Percentiles rank a stretch among this genome's conserved stretches.
Conservation (phyloP, 2,113 vertebrate species). For the Martes martes region DNA sequence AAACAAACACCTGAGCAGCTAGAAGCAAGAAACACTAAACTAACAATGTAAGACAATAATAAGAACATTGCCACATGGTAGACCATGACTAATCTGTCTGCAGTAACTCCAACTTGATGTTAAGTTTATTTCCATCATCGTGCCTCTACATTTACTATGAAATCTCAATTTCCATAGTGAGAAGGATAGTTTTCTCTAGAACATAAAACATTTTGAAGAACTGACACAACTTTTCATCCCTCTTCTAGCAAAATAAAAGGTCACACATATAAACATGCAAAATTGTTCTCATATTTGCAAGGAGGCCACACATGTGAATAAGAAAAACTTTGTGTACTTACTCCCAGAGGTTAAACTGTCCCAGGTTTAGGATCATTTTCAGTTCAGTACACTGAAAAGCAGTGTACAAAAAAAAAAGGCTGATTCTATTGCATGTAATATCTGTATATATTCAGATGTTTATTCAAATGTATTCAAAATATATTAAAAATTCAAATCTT, state of each 20-base stretch:
- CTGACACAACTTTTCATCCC: background rate
- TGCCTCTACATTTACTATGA: background rate
- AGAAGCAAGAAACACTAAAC: background rate
- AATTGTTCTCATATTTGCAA: background rate
- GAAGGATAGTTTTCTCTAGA: background rate
- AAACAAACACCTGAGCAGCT: background rate
- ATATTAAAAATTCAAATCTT: background rate
- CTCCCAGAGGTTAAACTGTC: background rate
- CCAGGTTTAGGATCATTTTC: background rate
- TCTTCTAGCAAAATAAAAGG: background rate
- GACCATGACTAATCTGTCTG: conserved; percentile 43
- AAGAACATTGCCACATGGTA: background rate
- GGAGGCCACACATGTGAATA: background rate
- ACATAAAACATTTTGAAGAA: background rate
- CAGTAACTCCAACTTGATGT: background rate
- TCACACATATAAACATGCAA: background rate
- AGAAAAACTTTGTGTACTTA: background rate
- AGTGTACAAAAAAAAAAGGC: background rate
- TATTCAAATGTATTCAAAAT: background rate
- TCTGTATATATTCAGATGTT: background rate
- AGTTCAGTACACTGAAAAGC: background rate
- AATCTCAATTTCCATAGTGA: background rate
- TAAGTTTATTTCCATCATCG: background rate
- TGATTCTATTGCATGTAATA: background rate
- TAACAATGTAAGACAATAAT: background rate